These are phyloP conservation scores for Gracilinanus agilis DNA, from an alignment of 2,113 vertebrate genomes.

Conservation along the genomic window DNA sequence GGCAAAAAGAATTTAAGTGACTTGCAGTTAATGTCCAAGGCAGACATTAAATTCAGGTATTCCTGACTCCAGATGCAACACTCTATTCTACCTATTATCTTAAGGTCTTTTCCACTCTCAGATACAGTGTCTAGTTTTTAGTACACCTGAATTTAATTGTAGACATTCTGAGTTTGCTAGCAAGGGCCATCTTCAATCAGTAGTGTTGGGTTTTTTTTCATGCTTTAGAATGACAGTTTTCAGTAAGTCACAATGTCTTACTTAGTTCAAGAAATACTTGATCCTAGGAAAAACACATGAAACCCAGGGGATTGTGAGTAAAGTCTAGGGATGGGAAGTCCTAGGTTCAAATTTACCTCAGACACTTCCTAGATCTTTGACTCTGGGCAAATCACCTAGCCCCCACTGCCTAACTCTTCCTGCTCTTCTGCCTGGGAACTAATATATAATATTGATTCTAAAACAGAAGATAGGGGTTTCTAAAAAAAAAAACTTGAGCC, in stretches of 20 bases:
- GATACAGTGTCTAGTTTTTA: neutral
- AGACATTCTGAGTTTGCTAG: neutral
- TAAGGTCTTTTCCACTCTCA: neutral
- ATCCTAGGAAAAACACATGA: neutral
- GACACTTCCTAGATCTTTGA: too few relatives aligned
- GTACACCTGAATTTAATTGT: neutral
- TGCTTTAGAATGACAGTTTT: neutral
- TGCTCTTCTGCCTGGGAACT: too few relatives aligned
- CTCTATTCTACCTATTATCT: neutral
- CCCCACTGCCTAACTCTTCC: too few relatives aligned
- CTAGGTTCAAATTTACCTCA: too few relatives aligned
- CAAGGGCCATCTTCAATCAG: neutral
- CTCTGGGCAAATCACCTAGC: too few relatives aligned
- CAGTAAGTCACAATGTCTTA: neutral
- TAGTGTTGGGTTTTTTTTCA: neutral
- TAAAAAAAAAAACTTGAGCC: neutral
- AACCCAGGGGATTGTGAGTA: too few relatives aligned
- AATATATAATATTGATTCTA: too few relatives aligned
- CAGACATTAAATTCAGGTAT: neutral
- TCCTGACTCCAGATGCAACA: neutral
- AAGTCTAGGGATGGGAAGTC: too few relatives aligned
- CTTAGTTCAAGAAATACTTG: neutral
- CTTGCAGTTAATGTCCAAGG: neutral
- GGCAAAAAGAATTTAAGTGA: neutral
- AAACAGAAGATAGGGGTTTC: too few relatives aligned